Base-by-base conservation (phyloP, 2,888 invertebrate species). In the Phortica okadai region DNA sequence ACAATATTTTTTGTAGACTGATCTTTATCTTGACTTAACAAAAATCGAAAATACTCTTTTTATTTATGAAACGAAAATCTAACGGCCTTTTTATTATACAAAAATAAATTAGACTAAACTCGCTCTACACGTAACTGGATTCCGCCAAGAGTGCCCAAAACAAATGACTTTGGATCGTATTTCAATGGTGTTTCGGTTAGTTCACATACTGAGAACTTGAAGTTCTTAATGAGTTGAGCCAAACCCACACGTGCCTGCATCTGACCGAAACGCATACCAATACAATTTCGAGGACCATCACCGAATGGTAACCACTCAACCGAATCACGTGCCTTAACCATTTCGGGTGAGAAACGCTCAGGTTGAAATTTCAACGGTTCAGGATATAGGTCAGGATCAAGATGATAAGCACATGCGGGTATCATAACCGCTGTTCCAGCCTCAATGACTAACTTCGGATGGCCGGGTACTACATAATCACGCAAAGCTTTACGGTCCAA, bases 291-390 rank as follows among this genome's bases (percentile, higher is more conserved):
- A 0, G 91, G 90, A 0, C 91, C 91, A 54, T 90, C 90, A 1
- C 91, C 91, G 59, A 91, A 91, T 0, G 91, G 86, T 58, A 91
- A 74, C 88, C 87, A 91, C 11, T 89, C 82, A 0, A 87, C 81
- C 0, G 89, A 84, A 73, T 93, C 93, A 67, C 94, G 88, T 58
- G 91, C 92, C 0, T 92, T 90, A 74, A 93, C 93, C 69, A 93
- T 92, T 77, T 93, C 93, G 1, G 92, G 90, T 0, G 92, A 89
- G 86, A 94, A 95, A 80, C 94, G 91, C 0, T 94, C 94, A 0
- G 95, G 95, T 77, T 93, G 92, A 75, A 94, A 95, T 21, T 90
- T 92, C 1, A 93, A 91, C 0, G 95, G 95, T 2, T 95, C 91
- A 0, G 91, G 90, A 79, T 91, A 93, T 54, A 90, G 85, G 1